Evolutionary conservation across 2,113 vertebrate genomes (phyloP).

Genomic region (Hucho hucho): DNA sequence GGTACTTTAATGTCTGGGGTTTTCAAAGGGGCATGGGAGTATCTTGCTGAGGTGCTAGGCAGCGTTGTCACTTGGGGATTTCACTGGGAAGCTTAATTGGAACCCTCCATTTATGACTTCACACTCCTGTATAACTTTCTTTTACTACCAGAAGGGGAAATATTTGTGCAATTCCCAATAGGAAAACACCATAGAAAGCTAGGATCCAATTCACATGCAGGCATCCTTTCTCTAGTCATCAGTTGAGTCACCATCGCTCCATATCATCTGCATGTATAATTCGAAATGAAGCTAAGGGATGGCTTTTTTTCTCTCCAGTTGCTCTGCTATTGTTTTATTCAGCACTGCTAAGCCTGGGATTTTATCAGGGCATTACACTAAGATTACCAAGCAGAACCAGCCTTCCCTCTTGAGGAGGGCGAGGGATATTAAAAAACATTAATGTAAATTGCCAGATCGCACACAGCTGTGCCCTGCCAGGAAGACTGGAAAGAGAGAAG

Average conservation of each 20-base stretch:
- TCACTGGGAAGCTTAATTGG: conserved; percentile 59
- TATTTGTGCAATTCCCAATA: too few species aligned
- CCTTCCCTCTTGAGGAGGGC: conserved; percentile 39
- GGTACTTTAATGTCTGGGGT: conserved; percentile 59
- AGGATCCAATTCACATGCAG: conserved; percentile 20
- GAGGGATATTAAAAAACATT: conserved; percentile 57
- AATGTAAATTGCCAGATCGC: conserved; percentile 43
- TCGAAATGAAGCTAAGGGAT: conserved; percentile 17
- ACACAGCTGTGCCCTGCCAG: conserved; percentile 45
- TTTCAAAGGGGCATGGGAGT: conserved; percentile 56
- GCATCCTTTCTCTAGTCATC: conserved; percentile 43
- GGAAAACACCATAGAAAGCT: neutral
- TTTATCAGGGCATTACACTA: conserved; percentile 65
- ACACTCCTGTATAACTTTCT: neutral
- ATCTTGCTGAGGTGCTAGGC: conserved; percentile 48
- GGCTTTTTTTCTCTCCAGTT: conserved; percentile 26
- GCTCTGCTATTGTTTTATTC: conserved; percentile 61
- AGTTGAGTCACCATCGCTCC: conserved; percentile 24
- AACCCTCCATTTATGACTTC: conserved; percentile 64
- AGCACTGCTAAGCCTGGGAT: conserved; percentile 56
- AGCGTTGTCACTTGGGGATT: conserved; percentile 50
- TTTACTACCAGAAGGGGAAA: too few species aligned
- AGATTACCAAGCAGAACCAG: conserved; percentile 66
- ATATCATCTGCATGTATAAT: neutral
- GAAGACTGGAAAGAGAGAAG: conserved; percentile 19